Percentiles rank a stretch among this genome's conserved stretches.
These are phyloP conservation scores for Dyspetes luteomarginatus DNA, from an alignment of 2,888 invertebrate species.

Conservation along the genomic window DNA sequence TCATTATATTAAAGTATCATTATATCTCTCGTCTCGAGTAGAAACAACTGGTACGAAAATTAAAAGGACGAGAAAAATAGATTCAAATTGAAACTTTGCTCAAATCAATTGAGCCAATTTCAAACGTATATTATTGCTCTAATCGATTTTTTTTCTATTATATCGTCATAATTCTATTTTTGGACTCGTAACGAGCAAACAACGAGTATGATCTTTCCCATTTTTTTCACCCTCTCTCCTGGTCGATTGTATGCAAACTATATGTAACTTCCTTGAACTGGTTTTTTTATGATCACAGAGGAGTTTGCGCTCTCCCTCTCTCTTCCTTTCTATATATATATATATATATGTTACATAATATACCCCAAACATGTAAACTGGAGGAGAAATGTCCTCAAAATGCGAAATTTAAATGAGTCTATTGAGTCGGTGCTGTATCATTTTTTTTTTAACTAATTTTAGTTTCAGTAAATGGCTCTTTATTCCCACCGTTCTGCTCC, in stretches of 20 bases:
- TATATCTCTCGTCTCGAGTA: slow-evolving; percentile 19
- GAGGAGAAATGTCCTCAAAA: too few relatives aligned
- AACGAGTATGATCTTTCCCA: background rate
- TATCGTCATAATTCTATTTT: background rate
- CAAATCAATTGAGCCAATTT: too few relatives aligned
- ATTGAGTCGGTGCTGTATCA: too few relatives aligned
- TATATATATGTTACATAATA: too few relatives aligned
- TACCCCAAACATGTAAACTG: too few relatives aligned
- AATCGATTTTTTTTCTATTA: background rate
- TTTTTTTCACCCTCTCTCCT: background rate
- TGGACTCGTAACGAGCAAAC: slow-evolving; percentile 3
- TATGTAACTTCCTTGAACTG: slow-evolving; percentile 9
- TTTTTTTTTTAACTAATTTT: too few relatives aligned
- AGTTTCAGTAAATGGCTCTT: too few relatives aligned
- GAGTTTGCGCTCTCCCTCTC: slow-evolving; percentile 8
- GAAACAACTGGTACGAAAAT: background rate
- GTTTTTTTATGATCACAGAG: slow-evolving; percentile 2
- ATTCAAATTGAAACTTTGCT: background rate
- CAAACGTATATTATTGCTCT: too few relatives aligned
- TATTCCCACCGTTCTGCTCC: too few relatives aligned
- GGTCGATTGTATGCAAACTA: slow-evolving; percentile 17
- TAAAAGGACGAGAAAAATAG: too few relatives aligned
- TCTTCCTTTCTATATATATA: background rate
- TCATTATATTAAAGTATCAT: slow-evolving; percentile 40
- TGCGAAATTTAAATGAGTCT: too few relatives aligned